Conservation (phyloP, 2,113 vertebrate genomes). For the Amazona vittata region DNA sequence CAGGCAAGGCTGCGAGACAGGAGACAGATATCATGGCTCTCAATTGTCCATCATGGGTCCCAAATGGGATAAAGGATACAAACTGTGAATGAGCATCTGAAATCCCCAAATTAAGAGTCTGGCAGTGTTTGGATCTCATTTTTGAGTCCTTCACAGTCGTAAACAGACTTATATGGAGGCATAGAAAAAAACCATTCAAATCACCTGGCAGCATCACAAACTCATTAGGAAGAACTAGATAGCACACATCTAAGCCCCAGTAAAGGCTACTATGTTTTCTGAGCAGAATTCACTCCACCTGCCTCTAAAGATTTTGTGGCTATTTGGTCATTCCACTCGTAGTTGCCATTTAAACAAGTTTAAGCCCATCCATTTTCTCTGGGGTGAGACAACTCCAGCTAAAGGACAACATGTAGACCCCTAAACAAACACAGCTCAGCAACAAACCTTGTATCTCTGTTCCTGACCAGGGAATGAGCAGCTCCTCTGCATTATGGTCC, state of each 20-base stretch:
- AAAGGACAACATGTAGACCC: not conserved
- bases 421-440: not conserved
- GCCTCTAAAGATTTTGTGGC: not conserved
- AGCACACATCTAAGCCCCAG: not conserved
- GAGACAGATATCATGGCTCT: not conserved
- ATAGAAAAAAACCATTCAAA: accelerated
- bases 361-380: not conserved
- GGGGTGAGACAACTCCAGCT: accelerated
- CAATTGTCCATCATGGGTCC: not conserved
- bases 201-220: not conserved
- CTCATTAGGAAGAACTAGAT: not conserved
- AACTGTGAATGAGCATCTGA: not conserved
- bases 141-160: not conserved
- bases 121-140: not conserved
- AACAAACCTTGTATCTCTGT: not conserved
- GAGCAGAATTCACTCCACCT: not conserved
- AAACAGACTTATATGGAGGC: not conserved
- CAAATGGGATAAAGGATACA: not conserved
- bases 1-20: not conserved
- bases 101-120: not conserved
- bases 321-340: not conserved
- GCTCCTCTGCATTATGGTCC: not conserved
- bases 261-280: not conserved
- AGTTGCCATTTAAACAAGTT: not conserved
- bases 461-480: not conserved